Base-by-base conservation (phyloP, 2,797 vertebrate species). In the Periparus ater region DNA sequence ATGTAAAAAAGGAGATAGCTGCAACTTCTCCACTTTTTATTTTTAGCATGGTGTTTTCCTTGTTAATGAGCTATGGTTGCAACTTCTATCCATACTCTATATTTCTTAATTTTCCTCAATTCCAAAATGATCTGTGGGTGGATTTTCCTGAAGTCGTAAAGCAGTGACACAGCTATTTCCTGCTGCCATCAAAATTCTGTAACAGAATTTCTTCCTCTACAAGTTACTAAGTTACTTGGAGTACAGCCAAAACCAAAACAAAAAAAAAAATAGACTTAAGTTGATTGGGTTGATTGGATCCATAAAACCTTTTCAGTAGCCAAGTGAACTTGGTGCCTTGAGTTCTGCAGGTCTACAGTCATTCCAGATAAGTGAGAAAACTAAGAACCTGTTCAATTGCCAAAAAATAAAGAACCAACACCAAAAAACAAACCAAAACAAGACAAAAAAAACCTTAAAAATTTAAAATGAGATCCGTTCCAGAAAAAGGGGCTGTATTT, bases 61-160 rank as follows among this genome's bases (percentile, higher is more conserved):
- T 55, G 13, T 38, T 88, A 84, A 81, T 44, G 63, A 88, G 34
- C 15, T 58, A 44, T 6, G 7, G 53, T 87, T 89, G 63, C 83
- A 87, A 60, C 44, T 92, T 93, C 88, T 94, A 53, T 30, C 50
- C 50, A 74, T 57, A 32, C 2, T 45, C 47, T 38, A 29, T 62
- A 77, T 81, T 91, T 88, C 91, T 94, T 93, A n/a, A 57, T 85
- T 85, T 71, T 83, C 80, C 71, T 93, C 36, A 83, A 77, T 96
- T 86, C 78, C 83, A 93, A 79, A 93, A 84, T 78, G 89, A 95
- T 72, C 86, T 77, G 72, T 94, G 94, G 95, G 96, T 96, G 96
- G 94, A 97, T 97, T 97, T 97, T 97, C 97, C 96, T 96, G 84
- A 94, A 96, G 88, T 86, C 93, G 88, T 94, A 88, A 94, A 91